Conservation (phyloP, 2,113 vertebrate species). For the Spermophilus dauricus region DNA sequence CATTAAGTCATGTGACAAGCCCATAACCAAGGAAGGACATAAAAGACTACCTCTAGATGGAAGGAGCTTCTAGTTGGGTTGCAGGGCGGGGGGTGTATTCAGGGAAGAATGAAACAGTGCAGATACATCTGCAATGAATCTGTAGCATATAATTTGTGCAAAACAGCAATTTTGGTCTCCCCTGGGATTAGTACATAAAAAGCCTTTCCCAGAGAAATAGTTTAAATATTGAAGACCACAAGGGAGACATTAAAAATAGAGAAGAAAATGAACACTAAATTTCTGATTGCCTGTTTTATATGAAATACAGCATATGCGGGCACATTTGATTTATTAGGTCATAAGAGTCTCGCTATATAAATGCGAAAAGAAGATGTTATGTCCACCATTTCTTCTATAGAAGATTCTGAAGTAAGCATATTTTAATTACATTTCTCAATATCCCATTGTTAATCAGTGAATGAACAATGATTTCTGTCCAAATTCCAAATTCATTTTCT, state of each 20-base stretch:
- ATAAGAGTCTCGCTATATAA: neutral
- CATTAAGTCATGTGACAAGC: neutral
- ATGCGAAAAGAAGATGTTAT: neutral
- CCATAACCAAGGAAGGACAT: neutral
- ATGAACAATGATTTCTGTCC: neutral
- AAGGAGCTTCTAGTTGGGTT: neutral
- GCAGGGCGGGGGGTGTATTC: neutral
- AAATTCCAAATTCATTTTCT: neutral
- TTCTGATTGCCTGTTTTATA: neutral
- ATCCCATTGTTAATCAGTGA: neutral
- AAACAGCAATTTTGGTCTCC: conserved; percentile 18
- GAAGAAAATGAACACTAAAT: conserved; percentile 4
- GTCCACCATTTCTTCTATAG: neutral
- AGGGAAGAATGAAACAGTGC: neutral
- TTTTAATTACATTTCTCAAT: conserved; percentile 11
- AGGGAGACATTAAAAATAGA: conserved; percentile 8
- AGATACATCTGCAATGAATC: neutral
- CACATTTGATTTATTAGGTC: neutral
- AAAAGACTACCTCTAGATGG: neutral
- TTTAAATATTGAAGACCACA: conserved; percentile 6
- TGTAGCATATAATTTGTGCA: neutral
- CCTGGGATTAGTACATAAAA: conserved; percentile 28
- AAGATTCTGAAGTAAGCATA: neutral
- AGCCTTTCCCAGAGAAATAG: neutral
- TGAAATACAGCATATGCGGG: neutral